Evolutionary conservation across 2,797 vertebrate species (phyloP).

Genomic region (Rhincodon typus): DNA sequence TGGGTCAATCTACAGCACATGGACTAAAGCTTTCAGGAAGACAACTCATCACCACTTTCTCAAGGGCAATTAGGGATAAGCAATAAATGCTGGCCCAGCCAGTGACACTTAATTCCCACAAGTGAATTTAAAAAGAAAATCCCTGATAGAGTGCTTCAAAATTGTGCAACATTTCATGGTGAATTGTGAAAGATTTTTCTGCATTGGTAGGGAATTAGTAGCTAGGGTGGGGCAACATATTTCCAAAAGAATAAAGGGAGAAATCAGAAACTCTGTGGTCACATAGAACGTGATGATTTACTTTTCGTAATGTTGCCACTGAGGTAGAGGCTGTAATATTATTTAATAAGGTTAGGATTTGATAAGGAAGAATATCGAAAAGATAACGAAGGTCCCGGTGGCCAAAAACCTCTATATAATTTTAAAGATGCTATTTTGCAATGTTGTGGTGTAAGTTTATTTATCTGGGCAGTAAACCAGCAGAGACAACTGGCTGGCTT

Average conservation of each 20-base stretch:
- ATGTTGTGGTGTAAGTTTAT: not conserved
- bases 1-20: too few relatives aligned
- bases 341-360: not conserved
- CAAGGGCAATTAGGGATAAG: too few relatives aligned
- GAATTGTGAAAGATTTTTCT: not conserved
- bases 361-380: not conserved
- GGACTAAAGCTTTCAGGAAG: too few relatives aligned
- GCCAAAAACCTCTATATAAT: not conserved
- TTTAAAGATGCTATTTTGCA: not conserved
- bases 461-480: not conserved
- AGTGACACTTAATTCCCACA: not conserved
- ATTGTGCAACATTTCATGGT: not conserved
- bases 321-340: not conserved
- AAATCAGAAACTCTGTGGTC: not conserved
- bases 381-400: not conserved
- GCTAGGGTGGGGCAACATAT: not conserved
- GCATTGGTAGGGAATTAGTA: not conserved
- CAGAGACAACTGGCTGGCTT: not conserved
- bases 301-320: not conserved
- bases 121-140: not conserved
- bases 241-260: not conserved
- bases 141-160: not conserved
- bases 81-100: too few relatives aligned
- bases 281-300: not conserved
- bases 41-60: too few relatives aligned